Evolutionary conservation across 2,113 vertebrate genomes (phyloP).

Genomic region (Narcine bancroftii): DNA sequence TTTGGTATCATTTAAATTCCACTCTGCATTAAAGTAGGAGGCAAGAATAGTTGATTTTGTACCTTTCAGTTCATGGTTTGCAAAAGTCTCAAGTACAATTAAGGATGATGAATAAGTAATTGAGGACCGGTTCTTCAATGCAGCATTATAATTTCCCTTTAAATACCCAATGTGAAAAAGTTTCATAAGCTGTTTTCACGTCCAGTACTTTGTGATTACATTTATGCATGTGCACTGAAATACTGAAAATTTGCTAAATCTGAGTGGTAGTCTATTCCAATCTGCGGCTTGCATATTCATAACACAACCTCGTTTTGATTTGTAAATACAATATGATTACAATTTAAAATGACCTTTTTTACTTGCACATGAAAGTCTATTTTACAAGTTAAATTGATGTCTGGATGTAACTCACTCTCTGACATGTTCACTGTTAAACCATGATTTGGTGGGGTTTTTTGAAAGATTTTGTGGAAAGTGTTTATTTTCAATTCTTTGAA

Average conservation of each 20-base stretch:
- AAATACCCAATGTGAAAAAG: neutral
- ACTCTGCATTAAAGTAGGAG: neutral
- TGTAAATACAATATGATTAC: neutral
- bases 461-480: no score
- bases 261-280: neutral
- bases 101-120: neutral
- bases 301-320: neutral
- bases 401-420: neutral
- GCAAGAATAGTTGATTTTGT: neutral
- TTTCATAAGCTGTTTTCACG: neutral
- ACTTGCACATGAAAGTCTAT: neutral
- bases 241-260: neutral
- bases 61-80: neutral
- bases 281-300: neutral
- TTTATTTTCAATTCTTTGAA: no score
- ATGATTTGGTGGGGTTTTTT: neutral
- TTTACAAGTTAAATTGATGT: neutral
- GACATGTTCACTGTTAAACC: neutral
- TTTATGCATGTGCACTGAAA: neutral
- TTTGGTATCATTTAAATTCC: neutral
- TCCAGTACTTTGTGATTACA: neutral
- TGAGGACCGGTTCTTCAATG: neutral
- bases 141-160: neutral
- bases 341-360: neutral
- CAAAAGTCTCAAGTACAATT: neutral